phyloP scores from a whole-genome alignment of 1,140 invertebrate genomes.

The Lerema accius region DNA sequence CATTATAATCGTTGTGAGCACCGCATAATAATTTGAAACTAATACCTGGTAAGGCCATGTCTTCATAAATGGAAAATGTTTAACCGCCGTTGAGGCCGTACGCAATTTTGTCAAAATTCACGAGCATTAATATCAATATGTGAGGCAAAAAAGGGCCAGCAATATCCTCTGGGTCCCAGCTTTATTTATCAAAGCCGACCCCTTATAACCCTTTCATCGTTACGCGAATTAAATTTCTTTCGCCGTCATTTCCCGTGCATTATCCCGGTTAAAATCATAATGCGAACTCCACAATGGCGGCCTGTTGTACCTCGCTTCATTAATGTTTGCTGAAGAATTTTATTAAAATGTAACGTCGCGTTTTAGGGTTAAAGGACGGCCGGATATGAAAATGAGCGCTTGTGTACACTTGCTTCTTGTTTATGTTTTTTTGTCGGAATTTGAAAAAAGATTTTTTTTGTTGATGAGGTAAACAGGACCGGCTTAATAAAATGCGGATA shows the following conservation, averaged over 20 bases:
- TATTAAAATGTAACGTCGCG: constrained; percentile 79
- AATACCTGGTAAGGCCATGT: constrained; percentile 22
- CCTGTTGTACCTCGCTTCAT: constrained; percentile 68
- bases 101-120: constrained; percentile 80
- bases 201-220: constrained; percentile 78
- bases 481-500: constrained; percentile 15
- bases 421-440: constrained; percentile 20
- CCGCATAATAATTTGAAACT: constrained; percentile 27
- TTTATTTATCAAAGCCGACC: constrained; percentile 76
- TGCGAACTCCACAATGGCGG: constrained; percentile 69
- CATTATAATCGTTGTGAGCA: constrained; percentile 5
- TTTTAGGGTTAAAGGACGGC: constrained; percentile 58
- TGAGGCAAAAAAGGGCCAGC: constrained; percentile 73
- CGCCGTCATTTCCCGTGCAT: constrained; percentile 81
- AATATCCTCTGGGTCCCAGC: constrained; percentile 70
- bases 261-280: constrained; percentile 81
- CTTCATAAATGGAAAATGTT: constrained; percentile 43
- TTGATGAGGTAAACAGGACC: constrained; percentile 35
- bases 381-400: constrained; percentile 32
- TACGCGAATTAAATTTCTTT: constrained; percentile 82
- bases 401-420: constrained; percentile 27
- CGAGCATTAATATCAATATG: constrained; percentile 81
- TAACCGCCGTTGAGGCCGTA: constrained; percentile 36
- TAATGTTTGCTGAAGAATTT: constrained; percentile 80
- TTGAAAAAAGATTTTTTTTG: constrained; percentile 3